Conservation (phyloP, 2,113 vertebrate genomes). For the Ophiodon elongatus region DNA sequence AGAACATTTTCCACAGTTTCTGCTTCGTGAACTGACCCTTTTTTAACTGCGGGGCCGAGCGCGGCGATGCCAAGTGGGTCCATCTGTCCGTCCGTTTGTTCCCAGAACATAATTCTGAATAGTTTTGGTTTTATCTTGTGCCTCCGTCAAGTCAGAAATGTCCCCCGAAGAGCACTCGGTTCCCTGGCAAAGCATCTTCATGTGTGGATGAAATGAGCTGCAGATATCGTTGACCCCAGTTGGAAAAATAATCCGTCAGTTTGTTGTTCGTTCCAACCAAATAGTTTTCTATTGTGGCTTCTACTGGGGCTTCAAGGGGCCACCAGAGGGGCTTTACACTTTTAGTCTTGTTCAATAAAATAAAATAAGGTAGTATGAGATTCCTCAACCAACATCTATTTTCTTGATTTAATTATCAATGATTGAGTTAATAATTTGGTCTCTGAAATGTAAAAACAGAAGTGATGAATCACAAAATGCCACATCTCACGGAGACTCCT, state of each 20-base stretch:
- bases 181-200: not conserved
- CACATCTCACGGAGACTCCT: too few species aligned
- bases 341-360: not conserved
- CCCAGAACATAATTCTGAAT: not conserved
- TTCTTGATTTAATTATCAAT: too few species aligned
- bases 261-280: not conserved
- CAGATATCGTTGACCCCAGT: not conserved
- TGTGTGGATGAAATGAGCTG: not conserved
- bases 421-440: too few species aligned
- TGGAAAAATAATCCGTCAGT: not conserved
- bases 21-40: not conserved
- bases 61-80: not conserved
- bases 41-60: not conserved
- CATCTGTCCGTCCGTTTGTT: slow-evolving; percentile 1
- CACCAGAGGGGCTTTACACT: too few species aligned
- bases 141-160: not conserved
- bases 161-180: not conserved
- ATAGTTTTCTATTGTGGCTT: not conserved
- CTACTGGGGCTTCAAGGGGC: not conserved
- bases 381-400: too few species aligned
- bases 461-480: too few species aligned
- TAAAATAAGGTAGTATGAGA: too few species aligned
- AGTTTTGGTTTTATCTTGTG: not conserved
- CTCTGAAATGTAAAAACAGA: too few species aligned
- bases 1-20: not conserved